Conservation (phyloP, 2,888 invertebrate species). For the Rosalia funebris region DNA sequence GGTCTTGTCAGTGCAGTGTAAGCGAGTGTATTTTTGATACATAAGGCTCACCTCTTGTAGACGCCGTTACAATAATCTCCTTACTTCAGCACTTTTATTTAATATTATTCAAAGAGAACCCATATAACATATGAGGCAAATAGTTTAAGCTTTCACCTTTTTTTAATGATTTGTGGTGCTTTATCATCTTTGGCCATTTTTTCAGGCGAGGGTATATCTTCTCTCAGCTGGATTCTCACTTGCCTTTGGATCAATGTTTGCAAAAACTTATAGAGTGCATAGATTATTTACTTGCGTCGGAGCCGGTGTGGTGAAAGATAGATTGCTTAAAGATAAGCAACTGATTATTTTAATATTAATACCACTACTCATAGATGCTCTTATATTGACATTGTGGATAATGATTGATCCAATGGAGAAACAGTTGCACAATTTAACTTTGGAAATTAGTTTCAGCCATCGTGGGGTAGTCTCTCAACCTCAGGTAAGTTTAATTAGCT, state of each 20-base stretch:
- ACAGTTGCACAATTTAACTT: slow-evolving; percentile 82
- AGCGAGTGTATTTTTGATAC: too few species aligned
- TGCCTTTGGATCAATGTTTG: slow-evolving; percentile 94
- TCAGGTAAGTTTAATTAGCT: slow-evolving; percentile 78
- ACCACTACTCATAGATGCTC: slow-evolving; percentile 82
- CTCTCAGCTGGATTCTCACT: slow-evolving; percentile 90
- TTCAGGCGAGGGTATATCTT: slow-evolving; percentile 86
- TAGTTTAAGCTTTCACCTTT: too few species aligned
- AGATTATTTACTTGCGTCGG: slow-evolving; percentile 87
- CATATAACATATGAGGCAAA: too few species aligned
- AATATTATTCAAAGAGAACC: too few species aligned
- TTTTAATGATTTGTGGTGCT: too few species aligned
- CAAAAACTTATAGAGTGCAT: slow-evolving; percentile 92
- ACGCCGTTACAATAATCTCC: too few species aligned
- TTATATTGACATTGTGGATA: slow-evolving; percentile 87
- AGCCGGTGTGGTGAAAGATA: slow-evolving; percentile 86
- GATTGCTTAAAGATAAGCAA: slow-evolving; percentile 89
- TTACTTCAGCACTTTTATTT: too few species aligned
- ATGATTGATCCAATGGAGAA: slow-evolving; percentile 88
- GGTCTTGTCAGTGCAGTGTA: too few species aligned
- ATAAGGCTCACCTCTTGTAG: too few species aligned
- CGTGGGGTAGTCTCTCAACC: slow-evolving; percentile 87
- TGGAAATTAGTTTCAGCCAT: slow-evolving; percentile 80
- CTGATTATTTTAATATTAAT: slow-evolving; percentile 86
- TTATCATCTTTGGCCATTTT: too few species aligned